Conservation (phyloP, 2,797 vertebrate species). For the Simalia tracyae region DNA sequence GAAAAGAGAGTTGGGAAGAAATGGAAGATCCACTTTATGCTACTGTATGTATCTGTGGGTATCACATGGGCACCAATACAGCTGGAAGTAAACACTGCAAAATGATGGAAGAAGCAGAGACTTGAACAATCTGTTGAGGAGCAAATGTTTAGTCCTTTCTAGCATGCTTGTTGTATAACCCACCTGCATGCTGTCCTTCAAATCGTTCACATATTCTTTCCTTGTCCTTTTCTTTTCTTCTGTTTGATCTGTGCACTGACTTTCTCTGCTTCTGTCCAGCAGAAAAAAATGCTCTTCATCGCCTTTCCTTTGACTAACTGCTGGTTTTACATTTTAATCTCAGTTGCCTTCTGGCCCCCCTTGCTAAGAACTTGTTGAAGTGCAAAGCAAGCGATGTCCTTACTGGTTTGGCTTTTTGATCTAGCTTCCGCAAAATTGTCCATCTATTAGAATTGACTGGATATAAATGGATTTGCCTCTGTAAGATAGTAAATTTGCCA, state of each 20-base stretch:
- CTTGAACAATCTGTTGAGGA: not conserved
- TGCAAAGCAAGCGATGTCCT: slow-evolving; percentile 51
- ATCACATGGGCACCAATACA: not conserved
- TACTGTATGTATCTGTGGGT: not conserved
- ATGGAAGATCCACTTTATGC: not conserved
- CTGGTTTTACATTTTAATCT: slow-evolving; percentile 54
- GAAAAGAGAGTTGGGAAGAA: not conserved
- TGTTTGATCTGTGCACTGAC: slow-evolving; percentile 11
- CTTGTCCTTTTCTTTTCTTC: not conserved
- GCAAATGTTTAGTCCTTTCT: not conserved
- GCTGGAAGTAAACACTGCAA: not conserved
- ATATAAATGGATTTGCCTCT: slow-evolving; percentile 47
- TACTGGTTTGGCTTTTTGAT: slow-evolving; percentile 64
- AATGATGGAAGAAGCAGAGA: not conserved
- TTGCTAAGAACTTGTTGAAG: slow-evolving; percentile 45
- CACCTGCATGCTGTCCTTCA: not conserved
- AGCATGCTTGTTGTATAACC: not conserved
- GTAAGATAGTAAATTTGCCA: slow-evolving; percentile 52
- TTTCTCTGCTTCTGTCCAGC: slow-evolving; percentile 14
- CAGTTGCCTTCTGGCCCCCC: slow-evolving; percentile 44
- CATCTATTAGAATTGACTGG: slow-evolving; percentile 57
- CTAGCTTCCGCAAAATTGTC: slow-evolving; percentile 52
- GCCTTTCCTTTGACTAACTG: slow-evolving; percentile 6
- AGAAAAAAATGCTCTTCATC: not conserved
- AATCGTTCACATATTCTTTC: not conserved